Evolutionary conservation across 1,140 invertebrate genomes (phyloP).

Genomic region (Pogonus chalceus): DNA sequence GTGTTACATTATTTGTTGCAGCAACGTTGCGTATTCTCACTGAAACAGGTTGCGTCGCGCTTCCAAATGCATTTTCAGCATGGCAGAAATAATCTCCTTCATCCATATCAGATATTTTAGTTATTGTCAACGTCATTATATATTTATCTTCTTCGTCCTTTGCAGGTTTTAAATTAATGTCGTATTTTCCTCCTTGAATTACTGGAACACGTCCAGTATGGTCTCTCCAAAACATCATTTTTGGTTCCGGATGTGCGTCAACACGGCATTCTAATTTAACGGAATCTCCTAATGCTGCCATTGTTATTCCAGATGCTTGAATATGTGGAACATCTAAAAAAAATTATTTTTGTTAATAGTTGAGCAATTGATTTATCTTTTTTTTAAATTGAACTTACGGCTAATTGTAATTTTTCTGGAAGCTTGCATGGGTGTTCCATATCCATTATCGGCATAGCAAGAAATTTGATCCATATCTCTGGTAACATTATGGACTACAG

Average conservation of each 20-base stretch:
- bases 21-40: conserved; percentile 53
- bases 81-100: conserved; percentile 72
- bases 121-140: conserved; percentile 61
- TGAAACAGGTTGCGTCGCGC: conserved; percentile 54
- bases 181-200: conserved; percentile 63
- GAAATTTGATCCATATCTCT: conserved; percentile 72
- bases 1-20: conserved; percentile 55
- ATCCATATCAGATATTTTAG: conserved; percentile 54
- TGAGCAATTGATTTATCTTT: not conserved
- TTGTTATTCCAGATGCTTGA: conserved; percentile 60
- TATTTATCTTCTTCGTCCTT: conserved; percentile 52
- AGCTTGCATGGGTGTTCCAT: conserved; percentile 72
- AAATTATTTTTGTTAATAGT: not conserved
- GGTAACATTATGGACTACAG: conserved; percentile 68
- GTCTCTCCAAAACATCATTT: conserved; percentile 69
- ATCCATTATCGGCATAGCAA: conserved; percentile 77
- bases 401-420: conserved; percentile 64
- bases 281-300: conserved; percentile 58
- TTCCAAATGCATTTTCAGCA: conserved; percentile 69
- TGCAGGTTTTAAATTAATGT: conserved; percentile 43
- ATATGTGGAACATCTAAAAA: conserved; percentile 59
- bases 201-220: conserved; percentile 56
- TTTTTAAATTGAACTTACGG: conserved; percentile 46
- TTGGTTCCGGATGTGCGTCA: conserved; percentile 64
- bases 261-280: conserved; percentile 65